Conservation (phyloP, 2,113 vertebrate genomes). For the Electrona antarctica region DNA sequence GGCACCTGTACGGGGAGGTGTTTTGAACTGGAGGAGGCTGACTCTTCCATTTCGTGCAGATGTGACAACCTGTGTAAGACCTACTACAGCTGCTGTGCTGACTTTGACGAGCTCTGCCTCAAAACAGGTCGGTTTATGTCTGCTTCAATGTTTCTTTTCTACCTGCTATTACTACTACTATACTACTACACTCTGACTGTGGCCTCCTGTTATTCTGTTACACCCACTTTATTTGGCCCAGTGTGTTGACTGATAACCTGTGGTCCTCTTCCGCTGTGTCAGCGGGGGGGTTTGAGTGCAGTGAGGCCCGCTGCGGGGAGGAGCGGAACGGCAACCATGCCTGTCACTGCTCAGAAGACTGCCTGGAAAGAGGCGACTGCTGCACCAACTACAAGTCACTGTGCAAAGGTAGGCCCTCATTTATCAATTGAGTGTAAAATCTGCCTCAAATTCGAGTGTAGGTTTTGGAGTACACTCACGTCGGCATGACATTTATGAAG, state of each 20-base stretch:
- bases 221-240: neutral
- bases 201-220: neutral
- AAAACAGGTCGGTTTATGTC: slow-evolving; percentile 86
- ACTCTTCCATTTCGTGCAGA: slow-evolving; percentile 86
- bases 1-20: slow-evolving; percentile 94
- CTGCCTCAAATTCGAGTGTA: too few relatives aligned
- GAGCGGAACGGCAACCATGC: slow-evolving; percentile 86
- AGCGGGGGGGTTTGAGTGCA: slow-evolving; percentile 94
- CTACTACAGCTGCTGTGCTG: slow-evolving; percentile 93
- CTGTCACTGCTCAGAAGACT: slow-evolving; percentile 96
- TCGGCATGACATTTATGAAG: too few relatives aligned
- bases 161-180: too few relatives aligned
- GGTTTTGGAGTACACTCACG: too few relatives aligned
- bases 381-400: slow-evolving; percentile 93
- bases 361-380: slow-evolving; percentile 90
- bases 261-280: neutral
- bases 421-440: too few relatives aligned
- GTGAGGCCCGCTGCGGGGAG: slow-evolving; percentile 89
- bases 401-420: slow-evolving; percentile 84
- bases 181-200: too few relatives aligned
- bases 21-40: slow-evolving; percentile 92
- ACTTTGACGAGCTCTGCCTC: slow-evolving; percentile 93
- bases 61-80: slow-evolving; percentile 99
- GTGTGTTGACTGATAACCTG: neutral
- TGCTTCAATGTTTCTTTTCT: neutral